Base-by-base conservation (phyloP, 2,113 vertebrate genomes). In the Ptilorrhoa leucosticta region DNA sequence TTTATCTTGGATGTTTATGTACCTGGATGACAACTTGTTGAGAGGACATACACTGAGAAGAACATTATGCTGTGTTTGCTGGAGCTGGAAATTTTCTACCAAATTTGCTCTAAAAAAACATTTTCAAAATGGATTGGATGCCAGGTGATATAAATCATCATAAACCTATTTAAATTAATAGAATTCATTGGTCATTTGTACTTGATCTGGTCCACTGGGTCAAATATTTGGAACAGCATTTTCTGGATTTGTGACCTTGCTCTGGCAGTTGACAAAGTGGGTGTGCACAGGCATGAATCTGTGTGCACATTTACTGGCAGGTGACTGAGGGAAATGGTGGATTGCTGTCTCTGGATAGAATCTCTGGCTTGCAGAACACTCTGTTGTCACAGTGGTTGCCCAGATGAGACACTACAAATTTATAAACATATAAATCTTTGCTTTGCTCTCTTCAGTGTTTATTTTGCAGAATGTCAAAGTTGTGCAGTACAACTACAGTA, bases 251-350 rank as follows among this genome's bases (percentile, higher is more conserved):
- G 61, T 50, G 37, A 20, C 40, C 17, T 66, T 83, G 22, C 9
- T 75, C 28, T 87, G 37, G 24, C 40, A 69, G 18, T 71, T 84
- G 65, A 72, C 16, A 54, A 35, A 79, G 22, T 13, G 31, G 3
- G 5, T 56, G 30, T 33, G 10, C 5, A 13, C 4, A 8, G 0
- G 1, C 15, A 16, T n/a, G 31, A 61, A 45, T 33, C 15, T 37
- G 0, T 20, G 15, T 51, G 27, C 15, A 3, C 23, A 13, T 40
- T 35, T 48, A 30, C 35, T 66, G 35, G 26, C 23, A 75, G 56
- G 11, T 65, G 28, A 47, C 50, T 31, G 30, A 65, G 6, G 20
- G 53, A 61, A 65, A 47, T 10, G 20, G 44, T 84, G 30, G 26
- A 58, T 35, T 79, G 23, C 17, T 42, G 9, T 42, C 53, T 75